A percentile compares a stretch with the other conserved stretches of the same genome.
These are phyloP conservation scores for Epinotia ramella DNA, from an alignment of 2,888 invertebrate genomes.

Conservation along the genomic window DNA sequence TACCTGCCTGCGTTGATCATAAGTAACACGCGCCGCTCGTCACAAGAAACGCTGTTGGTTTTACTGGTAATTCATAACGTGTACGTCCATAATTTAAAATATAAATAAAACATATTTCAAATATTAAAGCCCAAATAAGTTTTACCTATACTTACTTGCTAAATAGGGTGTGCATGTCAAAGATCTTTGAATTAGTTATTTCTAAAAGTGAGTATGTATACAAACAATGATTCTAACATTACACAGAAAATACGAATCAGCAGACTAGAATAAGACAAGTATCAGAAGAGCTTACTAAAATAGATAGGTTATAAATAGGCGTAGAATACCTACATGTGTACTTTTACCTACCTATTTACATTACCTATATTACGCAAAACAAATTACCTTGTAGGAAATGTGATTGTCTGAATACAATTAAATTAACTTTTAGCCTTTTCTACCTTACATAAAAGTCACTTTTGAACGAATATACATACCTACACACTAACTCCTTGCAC, in stretches of 20 bases:
- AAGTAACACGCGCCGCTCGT: too few relatives aligned
- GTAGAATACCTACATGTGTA: constrained; percentile 5
- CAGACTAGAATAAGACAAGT: constrained; percentile 44
- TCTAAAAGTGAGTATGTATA: constrained; percentile 39
- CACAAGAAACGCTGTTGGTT: not conserved
- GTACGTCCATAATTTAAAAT: constrained; percentile 19
- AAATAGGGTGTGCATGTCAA: constrained; percentile 39
- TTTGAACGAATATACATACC: constrained; percentile 59
- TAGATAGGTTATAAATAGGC: constrained; percentile 13
- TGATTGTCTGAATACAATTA: constrained; percentile 31
- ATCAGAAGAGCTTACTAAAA: constrained; percentile 36
- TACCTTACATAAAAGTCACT: constrained; percentile 58
- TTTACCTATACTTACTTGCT: constrained; percentile 34
- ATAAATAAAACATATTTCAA: constrained; percentile 44
- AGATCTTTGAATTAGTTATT: constrained; percentile 27
- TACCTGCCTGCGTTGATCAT: too few relatives aligned
- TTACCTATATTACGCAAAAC: constrained; percentile 15
- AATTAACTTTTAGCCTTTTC: constrained; percentile 40
- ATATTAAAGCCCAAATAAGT: constrained; percentile 41
- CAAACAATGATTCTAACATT: constrained; percentile 34
- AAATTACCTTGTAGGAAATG: constrained; percentile 21
- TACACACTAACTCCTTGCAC: constrained; percentile 62
- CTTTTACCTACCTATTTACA: constrained; percentile 28
- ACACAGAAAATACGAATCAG: constrained; percentile 40
- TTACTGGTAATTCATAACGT: not conserved